Conservation (phyloP, 2,888 invertebrate species). For the Adineta ricciae region DNA sequence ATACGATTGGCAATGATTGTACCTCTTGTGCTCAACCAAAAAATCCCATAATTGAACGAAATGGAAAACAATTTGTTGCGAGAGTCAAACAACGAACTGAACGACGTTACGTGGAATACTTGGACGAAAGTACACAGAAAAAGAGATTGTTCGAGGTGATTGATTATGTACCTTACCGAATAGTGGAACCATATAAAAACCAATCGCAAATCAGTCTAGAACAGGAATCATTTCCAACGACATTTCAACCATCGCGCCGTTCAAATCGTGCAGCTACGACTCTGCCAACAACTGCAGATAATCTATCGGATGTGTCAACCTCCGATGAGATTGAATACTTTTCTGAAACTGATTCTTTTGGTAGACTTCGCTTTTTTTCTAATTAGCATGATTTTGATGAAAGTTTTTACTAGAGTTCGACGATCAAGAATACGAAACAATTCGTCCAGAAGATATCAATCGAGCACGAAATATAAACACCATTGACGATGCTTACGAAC, state of each 20-base stretch:
- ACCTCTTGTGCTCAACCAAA: background rate
- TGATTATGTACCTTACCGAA: background rate
- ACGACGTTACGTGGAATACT: background rate
- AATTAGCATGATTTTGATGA: background rate
- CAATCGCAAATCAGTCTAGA: background rate
- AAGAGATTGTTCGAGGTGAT: background rate
- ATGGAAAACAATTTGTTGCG: background rate
- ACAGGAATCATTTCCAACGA: background rate
- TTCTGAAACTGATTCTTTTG: background rate
- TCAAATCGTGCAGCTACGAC: background rate
- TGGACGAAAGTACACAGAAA: background rate
- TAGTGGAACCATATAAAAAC: background rate
- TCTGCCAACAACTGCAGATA: background rate
- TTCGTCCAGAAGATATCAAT: background rate
- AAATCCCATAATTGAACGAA: background rate
- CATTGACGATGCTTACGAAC: background rate
- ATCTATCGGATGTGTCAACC: background rate
- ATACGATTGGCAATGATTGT: background rate
- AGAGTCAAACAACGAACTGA: background rate
- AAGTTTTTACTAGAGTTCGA: background rate
- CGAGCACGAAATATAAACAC: background rate
- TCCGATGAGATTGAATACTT: background rate
- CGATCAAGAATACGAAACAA: background rate
- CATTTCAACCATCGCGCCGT: background rate
- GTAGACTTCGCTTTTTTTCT: background rate